Base-by-base conservation (phyloP, 1,140 invertebrate species). In the Platyura marginata region DNA sequence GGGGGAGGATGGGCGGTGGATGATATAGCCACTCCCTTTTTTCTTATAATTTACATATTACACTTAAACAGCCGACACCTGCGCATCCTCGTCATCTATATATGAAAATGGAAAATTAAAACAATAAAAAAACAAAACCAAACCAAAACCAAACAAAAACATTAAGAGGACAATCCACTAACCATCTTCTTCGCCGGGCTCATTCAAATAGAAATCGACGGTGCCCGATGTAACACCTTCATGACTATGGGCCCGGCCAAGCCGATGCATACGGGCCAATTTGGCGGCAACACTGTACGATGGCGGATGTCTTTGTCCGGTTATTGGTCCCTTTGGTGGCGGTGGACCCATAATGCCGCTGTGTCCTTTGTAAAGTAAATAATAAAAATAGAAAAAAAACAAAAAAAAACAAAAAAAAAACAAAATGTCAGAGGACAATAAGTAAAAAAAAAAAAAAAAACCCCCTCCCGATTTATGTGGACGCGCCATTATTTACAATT, bases 221-320 rank as follows among this genome's bases (percentile, higher is more conserved):
- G 59, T 70, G 41, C 69, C 63, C 44, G 77, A 70, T 36, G 81
- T 81, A 47, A 83, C 80, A 47, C 82, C 81, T 60, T 88, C 83
- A 56, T 86, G 81, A 45, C 81, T 84, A 65, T 85, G 79, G n/a
- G 82, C 81, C 52, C 82, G 69, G 46, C 80, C 81, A 41, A 86
- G 66, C 45, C 79, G 72, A 57, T 83, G 77, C 46, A 81, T 68
- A 44, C 75, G 66, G 29, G 81, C 79, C 69, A 85, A 77, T 56
- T 85, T 80, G n/a, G 80, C 78, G 25, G 79, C 80, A 33, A 83
- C 71, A 51, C 72, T 77, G 65, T 84, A 85, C 33, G 78, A 74
- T 46, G 78, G 77, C 21, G 77, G 78, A 55, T 29, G 25, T 8
- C 25, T 6, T 29, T n/a, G n/a, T n/a, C n/a, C n/a, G n/a, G n/a